Conservation (phyloP, 2,113 vertebrate genomes). For the Glareola pratincola region DNA sequence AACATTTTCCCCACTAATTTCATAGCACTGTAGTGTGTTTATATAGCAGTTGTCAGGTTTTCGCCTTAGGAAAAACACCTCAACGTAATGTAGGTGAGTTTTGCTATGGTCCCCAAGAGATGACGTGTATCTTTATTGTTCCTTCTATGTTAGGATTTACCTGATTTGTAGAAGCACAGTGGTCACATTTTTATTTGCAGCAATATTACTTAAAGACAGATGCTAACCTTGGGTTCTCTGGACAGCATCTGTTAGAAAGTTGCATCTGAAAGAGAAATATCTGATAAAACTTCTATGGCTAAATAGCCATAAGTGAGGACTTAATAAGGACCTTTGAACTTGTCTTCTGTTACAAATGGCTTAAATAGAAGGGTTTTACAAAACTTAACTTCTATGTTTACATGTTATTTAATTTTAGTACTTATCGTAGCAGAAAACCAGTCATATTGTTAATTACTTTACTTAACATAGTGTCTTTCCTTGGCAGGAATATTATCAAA, state of each 20-base stretch:
- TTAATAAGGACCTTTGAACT: background rate
- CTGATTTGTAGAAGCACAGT: background rate
- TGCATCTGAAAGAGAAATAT: background rate
- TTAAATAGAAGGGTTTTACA: background rate
- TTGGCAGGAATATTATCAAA: background rate
- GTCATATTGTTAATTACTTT: background rate
- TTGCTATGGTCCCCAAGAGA: background rate
- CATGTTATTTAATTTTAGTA: background rate
- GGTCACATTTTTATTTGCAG: background rate
- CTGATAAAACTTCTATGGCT: background rate
- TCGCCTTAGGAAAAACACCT: background rate
- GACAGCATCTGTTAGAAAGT: background rate
- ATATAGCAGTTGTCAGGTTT: background rate
- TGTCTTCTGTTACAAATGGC: background rate
- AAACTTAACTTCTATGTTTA: background rate
- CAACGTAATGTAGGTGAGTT: background rate
- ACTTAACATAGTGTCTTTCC: background rate
- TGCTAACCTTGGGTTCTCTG: background rate
- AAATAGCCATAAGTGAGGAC: background rate
- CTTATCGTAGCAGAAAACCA: background rate
- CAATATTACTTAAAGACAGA: background rate
- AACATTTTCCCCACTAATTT: background rate
- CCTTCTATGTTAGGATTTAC: background rate
- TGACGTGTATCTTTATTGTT: background rate
- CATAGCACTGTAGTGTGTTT: background rate